phyloP scores from a whole-genome alignment of 2,888 invertebrate species.

The Argyresthia albistria region DNA sequence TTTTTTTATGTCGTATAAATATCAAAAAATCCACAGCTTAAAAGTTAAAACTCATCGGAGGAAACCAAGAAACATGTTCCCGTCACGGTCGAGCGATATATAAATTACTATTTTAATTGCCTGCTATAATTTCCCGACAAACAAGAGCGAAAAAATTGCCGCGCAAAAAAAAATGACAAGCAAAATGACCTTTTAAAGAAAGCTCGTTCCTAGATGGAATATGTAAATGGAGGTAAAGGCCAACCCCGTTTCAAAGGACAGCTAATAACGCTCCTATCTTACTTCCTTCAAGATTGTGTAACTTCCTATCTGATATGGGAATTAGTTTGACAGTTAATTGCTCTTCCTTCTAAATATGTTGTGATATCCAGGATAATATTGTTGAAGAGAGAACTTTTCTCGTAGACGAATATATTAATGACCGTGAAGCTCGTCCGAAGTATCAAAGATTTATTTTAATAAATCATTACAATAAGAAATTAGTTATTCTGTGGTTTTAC shows the following conservation, averaged over 20 bases:
- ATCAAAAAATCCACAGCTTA: no score
- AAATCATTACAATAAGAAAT: no score
- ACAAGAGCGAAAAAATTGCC: background rate
- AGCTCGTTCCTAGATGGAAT: background rate
- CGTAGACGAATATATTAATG: no score
- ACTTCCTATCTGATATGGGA: constrained; percentile 52
- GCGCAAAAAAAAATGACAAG: background rate
- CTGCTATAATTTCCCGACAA: background rate
- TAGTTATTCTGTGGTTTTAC: no score
- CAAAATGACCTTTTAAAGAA: background rate
- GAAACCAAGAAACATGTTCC: background rate
- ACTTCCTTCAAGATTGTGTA: constrained; percentile 10
- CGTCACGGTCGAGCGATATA: background rate
- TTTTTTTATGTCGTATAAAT: no score
- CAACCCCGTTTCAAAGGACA: background rate
- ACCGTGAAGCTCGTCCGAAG: no score
- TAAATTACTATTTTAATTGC: constrained; percentile 1
- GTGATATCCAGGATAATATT: no score
- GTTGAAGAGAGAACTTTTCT: no score
- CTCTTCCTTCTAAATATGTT: no score
- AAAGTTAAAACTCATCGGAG: background rate
- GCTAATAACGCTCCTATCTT: background rate
- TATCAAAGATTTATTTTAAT: no score
- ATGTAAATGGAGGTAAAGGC: background rate
- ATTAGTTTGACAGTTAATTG: no score